phyloP scores from a whole-genome alignment of 1,140 invertebrate genomes.

The Heliconius hermathena region DNA sequence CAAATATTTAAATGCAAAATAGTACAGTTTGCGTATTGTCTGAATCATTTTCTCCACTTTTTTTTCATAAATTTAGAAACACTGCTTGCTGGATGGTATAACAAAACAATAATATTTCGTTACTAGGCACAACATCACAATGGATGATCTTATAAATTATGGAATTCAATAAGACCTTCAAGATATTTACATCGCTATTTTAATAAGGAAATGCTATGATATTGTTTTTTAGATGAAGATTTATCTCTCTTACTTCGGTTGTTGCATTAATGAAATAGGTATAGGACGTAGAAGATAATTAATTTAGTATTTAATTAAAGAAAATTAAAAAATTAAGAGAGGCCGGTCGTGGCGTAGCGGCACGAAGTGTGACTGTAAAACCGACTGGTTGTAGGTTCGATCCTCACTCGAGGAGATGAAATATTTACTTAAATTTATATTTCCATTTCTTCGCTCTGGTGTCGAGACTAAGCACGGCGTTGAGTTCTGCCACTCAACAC shows the following conservation, averaged over 20 bases:
- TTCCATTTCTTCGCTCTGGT: no score
- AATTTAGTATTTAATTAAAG: not conserved
- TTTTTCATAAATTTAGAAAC: not conserved
- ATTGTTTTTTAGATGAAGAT: slow-evolving; percentile 7
- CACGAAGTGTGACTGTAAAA: no score
- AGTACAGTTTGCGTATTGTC: no score
- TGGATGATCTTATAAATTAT: not conserved
- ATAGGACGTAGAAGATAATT: not conserved
- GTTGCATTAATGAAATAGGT: not conserved
- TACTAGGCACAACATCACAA: not conserved
- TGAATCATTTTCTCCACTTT: no score
- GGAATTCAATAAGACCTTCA: slow-evolving; percentile 3
- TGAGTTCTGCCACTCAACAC: no score
- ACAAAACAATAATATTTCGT: not conserved
- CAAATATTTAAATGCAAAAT: no score
- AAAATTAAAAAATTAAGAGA: no score
- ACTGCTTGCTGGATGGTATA: not conserved
- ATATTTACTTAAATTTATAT: no score
- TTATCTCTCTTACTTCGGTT: not conserved
- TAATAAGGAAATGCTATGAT: not conserved
- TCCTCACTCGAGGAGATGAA: no score
- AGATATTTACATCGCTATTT: not conserved
- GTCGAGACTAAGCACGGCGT: no score
- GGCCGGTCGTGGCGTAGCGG: no score
- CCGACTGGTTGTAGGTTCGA: no score